Percentiles rank a stretch among this genome's conserved stretches.
Conservation (phyloP, 2,888 invertebrate species). For the Heliconius cydno region DNA sequence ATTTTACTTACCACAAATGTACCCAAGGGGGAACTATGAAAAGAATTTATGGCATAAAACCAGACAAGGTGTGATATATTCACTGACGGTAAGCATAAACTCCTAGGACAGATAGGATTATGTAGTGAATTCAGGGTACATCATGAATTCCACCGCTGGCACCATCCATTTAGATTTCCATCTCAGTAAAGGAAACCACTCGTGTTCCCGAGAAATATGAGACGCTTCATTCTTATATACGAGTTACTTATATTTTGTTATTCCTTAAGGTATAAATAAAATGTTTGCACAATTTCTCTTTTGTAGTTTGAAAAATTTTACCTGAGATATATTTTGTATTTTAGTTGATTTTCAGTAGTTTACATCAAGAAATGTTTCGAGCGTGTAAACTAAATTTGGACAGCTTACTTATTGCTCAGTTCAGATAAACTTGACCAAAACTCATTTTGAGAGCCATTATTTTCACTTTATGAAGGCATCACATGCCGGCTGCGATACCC, state of each 20-base stretch:
- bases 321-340: background rate
- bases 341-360: background rate
- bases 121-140: constrained; percentile 30
- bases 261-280: constrained; percentile 7
- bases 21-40: constrained; percentile 11
- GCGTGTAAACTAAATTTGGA: background rate
- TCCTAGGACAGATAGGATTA: constrained; percentile 22
- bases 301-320: constrained; percentile 3
- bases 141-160: constrained; percentile 36
- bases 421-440: constrained; percentile 24
- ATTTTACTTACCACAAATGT: constrained; percentile 19
- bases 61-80: constrained; percentile 25
- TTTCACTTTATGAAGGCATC: constrained; percentile 48
- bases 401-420: background rate
- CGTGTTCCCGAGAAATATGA: constrained; percentile 43
- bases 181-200: constrained; percentile 43
- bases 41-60: constrained; percentile 19
- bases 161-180: constrained; percentile 46
- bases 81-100: constrained; percentile 18
- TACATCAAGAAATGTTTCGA: background rate
- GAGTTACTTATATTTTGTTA: constrained; percentile 9
- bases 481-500: constrained; percentile 35
- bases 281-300: constrained; percentile 1
- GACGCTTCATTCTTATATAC: constrained; percentile 39
- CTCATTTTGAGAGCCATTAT: constrained; percentile 46